These are phyloP conservation scores for Deilephila porcellus DNA, from an alignment of 2,888 invertebrate genomes.

Conservation along the genomic window DNA sequence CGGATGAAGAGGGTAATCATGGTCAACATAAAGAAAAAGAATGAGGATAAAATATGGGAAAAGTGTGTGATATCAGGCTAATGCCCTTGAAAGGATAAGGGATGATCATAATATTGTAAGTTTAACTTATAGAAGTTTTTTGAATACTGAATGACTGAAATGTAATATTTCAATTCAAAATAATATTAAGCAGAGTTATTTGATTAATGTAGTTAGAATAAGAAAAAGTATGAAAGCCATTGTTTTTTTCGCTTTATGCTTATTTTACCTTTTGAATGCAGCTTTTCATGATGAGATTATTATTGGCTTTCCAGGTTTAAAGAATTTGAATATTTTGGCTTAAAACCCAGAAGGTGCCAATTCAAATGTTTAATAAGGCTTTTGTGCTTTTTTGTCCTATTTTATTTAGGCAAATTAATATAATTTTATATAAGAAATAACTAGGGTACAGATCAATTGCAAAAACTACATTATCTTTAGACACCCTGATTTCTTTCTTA, in stretches of 20 bases:
- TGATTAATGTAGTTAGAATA: not conserved
- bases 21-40: not conserved
- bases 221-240: not conserved
- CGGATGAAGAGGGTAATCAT: not conserved
- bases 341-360: too few species aligned
- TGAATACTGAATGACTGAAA: constrained; percentile 14
- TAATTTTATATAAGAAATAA: too few species aligned
- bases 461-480: not conserved
- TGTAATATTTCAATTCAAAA: constrained; percentile 17
- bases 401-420: too few species aligned
- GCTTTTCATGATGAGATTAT: not conserved
- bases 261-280: not conserved
- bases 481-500: not conserved
- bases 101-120: not conserved
- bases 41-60: too few species aligned
- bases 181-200: not conserved
- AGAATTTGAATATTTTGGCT: too few species aligned
- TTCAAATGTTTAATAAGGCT: too few species aligned
- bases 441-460: not conserved
- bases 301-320: not conserved
- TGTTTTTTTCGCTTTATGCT: not conserved
- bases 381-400: too few species aligned
- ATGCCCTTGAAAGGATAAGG: not conserved
- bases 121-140: not conserved
- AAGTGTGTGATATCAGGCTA: not conserved